Evolutionary conservation across 2,113 vertebrate species (phyloP).

Genomic region (Spea bombifrons): DNA sequence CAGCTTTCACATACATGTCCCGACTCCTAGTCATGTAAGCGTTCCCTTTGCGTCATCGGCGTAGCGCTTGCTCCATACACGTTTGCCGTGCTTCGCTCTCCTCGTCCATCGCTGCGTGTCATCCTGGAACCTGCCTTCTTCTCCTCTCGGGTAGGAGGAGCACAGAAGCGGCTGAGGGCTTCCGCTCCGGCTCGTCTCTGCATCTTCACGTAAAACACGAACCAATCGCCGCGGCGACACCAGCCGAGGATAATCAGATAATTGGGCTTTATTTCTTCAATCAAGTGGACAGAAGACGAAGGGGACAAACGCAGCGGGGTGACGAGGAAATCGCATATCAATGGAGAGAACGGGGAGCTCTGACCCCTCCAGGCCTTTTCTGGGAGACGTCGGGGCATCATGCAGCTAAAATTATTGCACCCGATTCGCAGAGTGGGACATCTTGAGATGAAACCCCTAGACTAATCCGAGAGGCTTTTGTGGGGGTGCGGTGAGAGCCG

Average conservation of each 20-base stretch:
- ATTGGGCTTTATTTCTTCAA: slow-evolving; percentile 29
- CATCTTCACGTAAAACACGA: slow-evolving; percentile 8
- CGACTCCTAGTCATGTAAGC: not conserved
- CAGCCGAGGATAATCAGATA: slow-evolving; percentile 27
- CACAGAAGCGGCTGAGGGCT: slow-evolving; percentile 13
- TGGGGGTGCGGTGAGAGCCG: not conserved
- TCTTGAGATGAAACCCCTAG: not conserved
- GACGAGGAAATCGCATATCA: not conserved
- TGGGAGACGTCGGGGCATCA: not conserved
- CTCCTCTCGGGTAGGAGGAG: slow-evolving; percentile 28
- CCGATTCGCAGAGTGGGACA: not conserved
- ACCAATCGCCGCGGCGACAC: slow-evolving; percentile 14
- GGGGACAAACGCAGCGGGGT: not conserved
- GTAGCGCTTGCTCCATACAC: not conserved
- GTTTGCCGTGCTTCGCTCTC: not conserved
- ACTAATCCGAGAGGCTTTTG: not conserved
- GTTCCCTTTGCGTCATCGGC: not conserved
- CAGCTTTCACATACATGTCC: too few species aligned
- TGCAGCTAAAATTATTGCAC: slow-evolving; percentile 9
- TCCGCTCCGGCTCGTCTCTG: slow-evolving; percentile 22
- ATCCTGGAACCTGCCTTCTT: slow-evolving; percentile 22
- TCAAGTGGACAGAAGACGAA: slow-evolving; percentile 13
- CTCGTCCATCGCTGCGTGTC: slow-evolving; percentile 23
- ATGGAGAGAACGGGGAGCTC: not conserved
- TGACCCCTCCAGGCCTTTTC: slow-evolving; percentile 17